These are phyloP conservation scores for Chaitophorus viminalis DNA, from an alignment of 2,888 invertebrate species.

Conservation along the genomic window DNA sequence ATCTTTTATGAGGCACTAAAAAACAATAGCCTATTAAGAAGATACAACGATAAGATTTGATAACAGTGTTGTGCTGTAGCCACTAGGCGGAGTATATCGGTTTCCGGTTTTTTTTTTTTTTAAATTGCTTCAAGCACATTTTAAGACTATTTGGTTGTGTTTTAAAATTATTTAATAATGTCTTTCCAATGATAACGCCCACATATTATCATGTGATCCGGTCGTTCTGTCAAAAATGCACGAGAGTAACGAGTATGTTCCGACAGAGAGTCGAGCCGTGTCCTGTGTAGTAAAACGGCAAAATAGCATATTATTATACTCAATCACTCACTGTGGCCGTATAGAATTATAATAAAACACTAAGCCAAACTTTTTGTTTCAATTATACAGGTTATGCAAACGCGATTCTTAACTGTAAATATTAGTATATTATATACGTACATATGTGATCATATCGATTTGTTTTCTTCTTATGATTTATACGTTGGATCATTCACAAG, in stretches of 20 bases:
- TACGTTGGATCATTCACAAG: not conserved
- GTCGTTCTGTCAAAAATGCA: slow-evolving; percentile 47
- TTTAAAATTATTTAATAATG: slow-evolving; percentile 43
- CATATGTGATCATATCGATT: slow-evolving; percentile 1
- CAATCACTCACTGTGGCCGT: slow-evolving; percentile 4
- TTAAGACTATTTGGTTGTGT: slow-evolving; percentile 35
- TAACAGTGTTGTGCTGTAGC: not conserved
- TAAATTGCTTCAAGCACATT: slow-evolving; percentile 6
- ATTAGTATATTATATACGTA: not conserved
- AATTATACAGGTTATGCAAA: not conserved
- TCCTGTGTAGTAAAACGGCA: not conserved
- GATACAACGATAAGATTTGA: slow-evolving; percentile 44
- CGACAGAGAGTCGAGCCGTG: not conserved
- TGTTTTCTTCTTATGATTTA: not conserved
- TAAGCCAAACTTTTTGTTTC: slow-evolving; percentile 23
- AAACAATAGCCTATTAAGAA: slow-evolving; percentile 54
- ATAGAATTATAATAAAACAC: slow-evolving; percentile 5
- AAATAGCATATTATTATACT: slow-evolving; percentile 19
- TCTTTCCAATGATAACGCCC: slow-evolving; percentile 52
- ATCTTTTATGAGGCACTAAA: not conserved
- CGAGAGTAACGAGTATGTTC: slow-evolving; percentile 12
- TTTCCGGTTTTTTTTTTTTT: slow-evolving; percentile 6
- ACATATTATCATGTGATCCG: slow-evolving; percentile 49
- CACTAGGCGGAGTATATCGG: not conserved
- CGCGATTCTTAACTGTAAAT: slow-evolving; percentile 34